Evolutionary conservation across 2,888 invertebrate genomes (phyloP).

Genomic region (Quadroppia sp.): DNA sequence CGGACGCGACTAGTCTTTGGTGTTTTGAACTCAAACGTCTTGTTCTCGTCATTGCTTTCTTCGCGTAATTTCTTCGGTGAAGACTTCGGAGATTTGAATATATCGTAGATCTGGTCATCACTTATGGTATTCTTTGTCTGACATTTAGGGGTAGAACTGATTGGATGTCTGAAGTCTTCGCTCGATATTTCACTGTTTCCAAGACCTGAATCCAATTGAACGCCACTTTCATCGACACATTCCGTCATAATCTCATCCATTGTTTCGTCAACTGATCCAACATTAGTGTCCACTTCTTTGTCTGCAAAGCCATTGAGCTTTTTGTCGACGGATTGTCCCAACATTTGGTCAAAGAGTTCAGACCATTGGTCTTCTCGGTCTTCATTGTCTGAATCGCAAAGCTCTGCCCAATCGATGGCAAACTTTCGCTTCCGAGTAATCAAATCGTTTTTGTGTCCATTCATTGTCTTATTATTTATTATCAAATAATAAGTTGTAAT

Average conservation of each 20-base stretch:
- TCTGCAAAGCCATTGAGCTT: neutral
- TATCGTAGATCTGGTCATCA: constrained; percentile 4
- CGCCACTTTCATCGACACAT: neutral
- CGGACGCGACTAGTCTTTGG: constrained; percentile 34
- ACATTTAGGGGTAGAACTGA: constrained; percentile 19
- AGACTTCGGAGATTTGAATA: constrained; percentile 24
- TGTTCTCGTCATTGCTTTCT: neutral
- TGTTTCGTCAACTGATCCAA: neutral
- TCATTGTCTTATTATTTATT: constrained; percentile 13
- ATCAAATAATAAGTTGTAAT: neutral
- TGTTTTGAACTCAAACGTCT: neutral
- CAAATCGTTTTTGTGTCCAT: neutral
- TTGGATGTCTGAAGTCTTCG: neutral
- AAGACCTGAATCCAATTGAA: constrained; percentile 17
- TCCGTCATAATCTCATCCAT: neutral
- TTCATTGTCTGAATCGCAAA: constrained; percentile 34
- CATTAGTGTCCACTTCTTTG: neutral
- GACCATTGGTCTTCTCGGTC: constrained; percentile 34
- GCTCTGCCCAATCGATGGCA: constrained; percentile 30
- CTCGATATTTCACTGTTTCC: constrained; percentile 29
- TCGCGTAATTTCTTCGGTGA: constrained; percentile 24
- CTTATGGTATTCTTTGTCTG: neutral
- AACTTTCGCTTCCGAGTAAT: constrained; percentile 8
- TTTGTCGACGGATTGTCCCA: neutral
- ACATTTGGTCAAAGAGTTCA: constrained; percentile 20